These are phyloP conservation scores for Jacana jacana DNA, from an alignment of 2,113 vertebrate genomes.

Conservation along the genomic window DNA sequence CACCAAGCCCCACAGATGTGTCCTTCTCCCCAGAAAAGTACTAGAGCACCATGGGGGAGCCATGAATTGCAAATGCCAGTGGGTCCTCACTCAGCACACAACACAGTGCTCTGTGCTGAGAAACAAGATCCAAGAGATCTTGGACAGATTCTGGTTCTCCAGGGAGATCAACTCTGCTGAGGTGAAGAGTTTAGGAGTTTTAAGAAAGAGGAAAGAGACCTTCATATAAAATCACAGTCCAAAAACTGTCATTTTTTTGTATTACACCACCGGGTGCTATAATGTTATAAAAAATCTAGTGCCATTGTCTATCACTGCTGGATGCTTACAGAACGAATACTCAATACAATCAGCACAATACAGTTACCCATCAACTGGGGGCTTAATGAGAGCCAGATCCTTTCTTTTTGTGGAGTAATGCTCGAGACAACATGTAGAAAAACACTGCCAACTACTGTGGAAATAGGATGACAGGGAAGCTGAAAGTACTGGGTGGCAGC, in stretches of 20 bases:
- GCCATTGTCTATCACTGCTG: neutral
- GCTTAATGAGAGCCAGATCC: neutral
- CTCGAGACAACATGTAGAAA: neutral
- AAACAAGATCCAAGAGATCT: neutral
- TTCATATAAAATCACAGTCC: neutral
- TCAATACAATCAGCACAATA: neutral
- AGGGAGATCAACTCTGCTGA: neutral
- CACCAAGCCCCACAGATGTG: neutral
- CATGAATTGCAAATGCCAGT: neutral
- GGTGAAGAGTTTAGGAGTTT: neutral
- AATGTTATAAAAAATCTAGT: neutral
- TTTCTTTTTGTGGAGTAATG: neutral
- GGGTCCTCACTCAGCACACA: accelerated
- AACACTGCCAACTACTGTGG: neutral
- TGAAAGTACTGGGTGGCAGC: neutral
- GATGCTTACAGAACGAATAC: neutral
- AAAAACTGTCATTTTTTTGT: neutral
- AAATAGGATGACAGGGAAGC: neutral
- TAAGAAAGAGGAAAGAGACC: neutral
- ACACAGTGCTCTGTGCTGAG: neutral
- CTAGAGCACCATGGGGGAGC: neutral
- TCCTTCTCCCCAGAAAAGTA: neutral
- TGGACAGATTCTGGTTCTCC: neutral
- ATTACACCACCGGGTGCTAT: neutral
- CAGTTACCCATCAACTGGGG: neutral